These are phyloP conservation scores for Lepidurus packardi DNA, from an alignment of 1,140 invertebrate genomes.

Conservation along the genomic window DNA sequence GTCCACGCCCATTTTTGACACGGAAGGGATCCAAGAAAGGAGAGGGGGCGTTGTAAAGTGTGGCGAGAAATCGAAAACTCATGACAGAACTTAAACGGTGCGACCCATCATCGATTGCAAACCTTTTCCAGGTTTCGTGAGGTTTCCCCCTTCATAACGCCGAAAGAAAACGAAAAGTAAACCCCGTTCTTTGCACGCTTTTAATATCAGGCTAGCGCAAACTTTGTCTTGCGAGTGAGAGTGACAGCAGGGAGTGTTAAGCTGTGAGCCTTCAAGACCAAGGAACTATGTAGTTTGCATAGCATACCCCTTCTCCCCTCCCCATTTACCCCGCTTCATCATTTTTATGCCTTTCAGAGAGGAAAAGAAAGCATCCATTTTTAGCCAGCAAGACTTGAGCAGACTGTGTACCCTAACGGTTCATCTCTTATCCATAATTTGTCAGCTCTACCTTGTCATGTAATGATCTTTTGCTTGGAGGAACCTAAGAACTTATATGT, in stretches of 20 bases:
- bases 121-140: background rate
- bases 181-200: background rate
- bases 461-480: background rate
- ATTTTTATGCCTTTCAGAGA: background rate
- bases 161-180: background rate
- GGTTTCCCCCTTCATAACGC: background rate
- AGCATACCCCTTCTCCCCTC: background rate
- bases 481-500: no score
- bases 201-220: constrained; percentile 4
- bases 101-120: background rate
- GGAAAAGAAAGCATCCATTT: background rate
- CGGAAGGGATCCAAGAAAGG: background rate
- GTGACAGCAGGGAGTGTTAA: constrained; percentile 5
- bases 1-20: constrained; percentile 14
- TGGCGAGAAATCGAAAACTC: constrained; percentile 3
- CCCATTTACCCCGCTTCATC: background rate
- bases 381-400: background rate
- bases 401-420: background rate
- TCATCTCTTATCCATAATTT: background rate
- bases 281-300: constrained; percentile 3
- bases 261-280: background rate
- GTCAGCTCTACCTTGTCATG: background rate
- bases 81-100: constrained; percentile 6
- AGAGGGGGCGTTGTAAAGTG: background rate
- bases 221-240: constrained; percentile 9